phyloP scores from a whole-genome alignment of 2,888 invertebrate genomes.

The Unio delphinus region DNA sequence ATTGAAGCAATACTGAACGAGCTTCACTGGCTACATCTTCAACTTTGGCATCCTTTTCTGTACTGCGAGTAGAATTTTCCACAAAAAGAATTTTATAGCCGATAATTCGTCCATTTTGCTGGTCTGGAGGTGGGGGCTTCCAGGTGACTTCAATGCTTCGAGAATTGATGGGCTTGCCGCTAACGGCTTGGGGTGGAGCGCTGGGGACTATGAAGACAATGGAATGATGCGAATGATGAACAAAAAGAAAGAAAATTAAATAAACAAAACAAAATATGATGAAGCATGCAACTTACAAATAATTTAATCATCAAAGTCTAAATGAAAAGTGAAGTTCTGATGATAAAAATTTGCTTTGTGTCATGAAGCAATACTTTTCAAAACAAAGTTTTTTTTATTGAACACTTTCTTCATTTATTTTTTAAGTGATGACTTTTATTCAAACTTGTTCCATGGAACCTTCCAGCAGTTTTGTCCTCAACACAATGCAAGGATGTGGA shows the following conservation, averaged over 20 bases:
- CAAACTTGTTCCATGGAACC: too few species aligned
- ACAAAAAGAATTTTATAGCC: constrained; percentile 66
- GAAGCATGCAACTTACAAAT: constrained; percentile 11
- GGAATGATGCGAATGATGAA: constrained; percentile 42
- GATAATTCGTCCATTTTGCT: constrained; percentile 82
- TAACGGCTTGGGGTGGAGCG: constrained; percentile 95
- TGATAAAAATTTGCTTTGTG: too few species aligned
- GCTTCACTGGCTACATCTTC: constrained; percentile 58
- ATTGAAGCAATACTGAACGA: constrained; percentile 82
- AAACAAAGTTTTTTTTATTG: too few species aligned
- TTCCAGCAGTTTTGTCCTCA: too few species aligned
- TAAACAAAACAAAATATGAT: constrained; percentile 44
- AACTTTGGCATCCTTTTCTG: constrained; percentile 76
- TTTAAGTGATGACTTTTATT: too few species aligned
- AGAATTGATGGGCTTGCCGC: constrained; percentile 85
- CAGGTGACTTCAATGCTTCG: constrained; percentile 91
- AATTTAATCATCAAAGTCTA: background rate
- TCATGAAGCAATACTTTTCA: too few species aligned
- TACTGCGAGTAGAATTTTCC: constrained; percentile 70
- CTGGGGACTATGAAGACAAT: constrained; percentile 84
- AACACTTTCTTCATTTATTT: too few species aligned
- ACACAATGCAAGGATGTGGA: too few species aligned
- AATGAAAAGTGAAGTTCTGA: too few species aligned
- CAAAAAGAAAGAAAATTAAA: constrained; percentile 30
- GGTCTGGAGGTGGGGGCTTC: constrained; percentile 92